A percentile compares a stretch with the other conserved stretches of the same genome.
These are phyloP conservation scores for Oreonectes daqikongensis DNA, from an alignment of 2,797 vertebrate species.

Conservation along the genomic window DNA sequence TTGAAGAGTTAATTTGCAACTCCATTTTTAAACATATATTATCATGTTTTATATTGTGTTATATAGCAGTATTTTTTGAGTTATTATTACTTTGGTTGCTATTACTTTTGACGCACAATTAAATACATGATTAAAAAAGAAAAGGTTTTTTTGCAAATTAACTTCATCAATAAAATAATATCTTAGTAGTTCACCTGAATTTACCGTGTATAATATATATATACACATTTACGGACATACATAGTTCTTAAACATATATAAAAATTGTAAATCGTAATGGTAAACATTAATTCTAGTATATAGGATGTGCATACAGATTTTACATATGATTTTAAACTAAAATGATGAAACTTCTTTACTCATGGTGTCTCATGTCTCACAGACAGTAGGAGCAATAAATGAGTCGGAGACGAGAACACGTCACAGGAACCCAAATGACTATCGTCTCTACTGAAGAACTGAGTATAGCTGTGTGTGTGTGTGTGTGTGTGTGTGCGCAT, in stretches of 20 bases:
- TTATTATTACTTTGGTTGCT: no score
- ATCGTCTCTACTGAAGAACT: constrained; percentile 1
- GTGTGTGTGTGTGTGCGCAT: no score
- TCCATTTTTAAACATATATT: no score
- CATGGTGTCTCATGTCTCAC: neutral
- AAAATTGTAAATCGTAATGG: no score
- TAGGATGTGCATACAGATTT: neutral
- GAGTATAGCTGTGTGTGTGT: neutral
- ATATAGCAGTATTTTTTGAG: no score
- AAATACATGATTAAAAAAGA: no score
- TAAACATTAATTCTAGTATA: no score
- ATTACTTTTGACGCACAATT: no score
- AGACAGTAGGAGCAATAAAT: neutral
- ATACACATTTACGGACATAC: neutral
- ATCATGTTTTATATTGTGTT: no score
- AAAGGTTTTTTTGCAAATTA: no score
- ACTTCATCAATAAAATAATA: neutral
- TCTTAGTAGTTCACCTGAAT: neutral
- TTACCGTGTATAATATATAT: neutral
- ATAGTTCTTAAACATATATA: no score
- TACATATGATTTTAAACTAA: neutral
- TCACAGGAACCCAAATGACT: neutral
- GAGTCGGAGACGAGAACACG: neutral
- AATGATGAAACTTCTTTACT: neutral
- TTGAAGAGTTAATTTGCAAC: no score